Evolutionary conservation across 2,113 vertebrate genomes (phyloP), one percentile per base, ranked within the genome.

Genomic region (Protobothrops flavoviridis): DNA sequence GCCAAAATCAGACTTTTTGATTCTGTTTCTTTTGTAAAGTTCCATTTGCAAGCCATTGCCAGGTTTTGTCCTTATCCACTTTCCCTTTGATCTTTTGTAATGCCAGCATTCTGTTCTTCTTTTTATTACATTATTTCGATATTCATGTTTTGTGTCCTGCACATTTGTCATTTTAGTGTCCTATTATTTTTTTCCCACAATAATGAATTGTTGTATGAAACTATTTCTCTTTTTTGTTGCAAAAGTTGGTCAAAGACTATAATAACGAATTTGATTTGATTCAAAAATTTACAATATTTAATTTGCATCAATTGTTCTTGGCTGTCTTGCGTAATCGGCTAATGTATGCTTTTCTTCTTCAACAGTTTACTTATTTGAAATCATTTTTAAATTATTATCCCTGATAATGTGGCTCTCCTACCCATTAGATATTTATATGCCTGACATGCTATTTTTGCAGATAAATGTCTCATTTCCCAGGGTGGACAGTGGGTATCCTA

Each of bases 401-500:
- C 15, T 81, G 69, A 20, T 81, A 81, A 81, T 33, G 33, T 57
- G 43, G 57, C 50, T 61, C 85, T 29, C 45, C 17, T 53, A 39
- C 17, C 61, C 29, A 48, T 39, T 56, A 53, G 24, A 89, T 89
- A 89, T 56, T 33, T 81, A n/a, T 7, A 56, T 89, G 24, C 61
- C 53, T 56, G 29, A n/a, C 45, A 13, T 52, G n/a, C 59, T 48
- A 29, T 43, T 89, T 92, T 55, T 89, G 17, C 61, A 43, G 11
- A 92, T 45, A 89, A 92, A 88, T 89, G 33, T 64, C 55, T 81
- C 59, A 81, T 89, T 92, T 39, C 52, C n/a, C 33, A 89, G 24
- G 52, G 61, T 45, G 23, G 59, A n/a, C 61, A 56, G 50, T 55
- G 52, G 33, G 17, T 20, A 20, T 74, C 53, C 64, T 29, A 29